Base-by-base conservation (phyloP, 2,888 invertebrate genomes). In the Lasioglossum calceatum region DNA sequence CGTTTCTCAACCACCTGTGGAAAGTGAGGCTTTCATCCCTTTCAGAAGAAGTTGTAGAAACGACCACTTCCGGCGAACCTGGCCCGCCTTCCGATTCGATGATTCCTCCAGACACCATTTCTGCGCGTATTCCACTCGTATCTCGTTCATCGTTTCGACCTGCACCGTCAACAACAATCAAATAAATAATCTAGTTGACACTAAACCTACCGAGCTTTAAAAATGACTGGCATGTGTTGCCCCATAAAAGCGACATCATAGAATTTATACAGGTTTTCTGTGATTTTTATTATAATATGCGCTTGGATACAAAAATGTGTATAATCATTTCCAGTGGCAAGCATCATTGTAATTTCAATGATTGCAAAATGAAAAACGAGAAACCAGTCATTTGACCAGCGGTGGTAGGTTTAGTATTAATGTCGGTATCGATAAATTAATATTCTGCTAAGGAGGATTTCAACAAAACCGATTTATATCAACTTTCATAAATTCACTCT, bases 1-100 rank as follows among this genome's bases (percentile, higher is more conserved):
- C 84, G 84, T 84, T 87, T 88, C 84, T 87, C 87, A 88, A 88
- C 87, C 87, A 88, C 87, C 87, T 88, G 87, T 88, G 77, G 87
- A 74, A 82, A 64, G 73, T 79, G 74, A 80, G 50, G 61, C 72
- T 72, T 73, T 70, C 76, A 27, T 54, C n/a, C 64, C 67, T 42
- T 58, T 67, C 64, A 50, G 82, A 73, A 61, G 70, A 61, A 50
- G 70, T 78, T 27, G 39, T 83, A 50, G 71, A 71, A 83, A 75
- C 61, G 70, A 71, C 75, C 75, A 61, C 50, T 79, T 76, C 71
- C 75, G 58, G 44, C n/a, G n/a, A 3, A 47, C 36, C 74, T 54
- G 32, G 39, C 75, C 70, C 50, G 27, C 16, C 50, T 44, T 44
- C 67, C 73, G 27, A 42, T 23, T 54, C 54, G 64, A 72, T 44